Conservation (phyloP, 2,797 vertebrate species). For the Semotilus atromaculatus region DNA sequence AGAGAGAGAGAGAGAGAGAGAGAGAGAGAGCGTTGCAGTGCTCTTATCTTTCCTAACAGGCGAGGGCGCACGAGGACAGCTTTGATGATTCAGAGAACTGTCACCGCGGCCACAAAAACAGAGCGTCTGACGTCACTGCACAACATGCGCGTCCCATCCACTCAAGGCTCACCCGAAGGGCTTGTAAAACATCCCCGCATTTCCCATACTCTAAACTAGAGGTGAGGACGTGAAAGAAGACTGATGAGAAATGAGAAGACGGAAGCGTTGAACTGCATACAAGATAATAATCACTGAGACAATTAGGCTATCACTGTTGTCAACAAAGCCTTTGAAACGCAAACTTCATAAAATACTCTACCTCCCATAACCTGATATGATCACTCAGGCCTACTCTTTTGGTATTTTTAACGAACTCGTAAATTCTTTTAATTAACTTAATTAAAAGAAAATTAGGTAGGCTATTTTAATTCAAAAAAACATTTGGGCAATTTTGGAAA, state of each 20-base stretch:
- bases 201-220: not conserved
- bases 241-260: not conserved
- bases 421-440: not conserved
- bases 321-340: not conserved
- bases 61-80: conserved; percentile 85
- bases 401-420: not conserved
- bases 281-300: not conserved
- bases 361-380: not conserved
- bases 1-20: conserved; percentile 12
- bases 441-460: not conserved
- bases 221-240: not conserved
- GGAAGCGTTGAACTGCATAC: not conserved
- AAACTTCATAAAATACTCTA: not conserved
- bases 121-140: conserved; percentile 53
- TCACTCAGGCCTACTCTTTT: not conserved
- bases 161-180: not conserved
- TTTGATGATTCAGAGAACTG: conserved; percentile 61
- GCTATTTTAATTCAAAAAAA: not conserved
- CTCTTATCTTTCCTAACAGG: conserved; percentile 74
- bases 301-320: not conserved
- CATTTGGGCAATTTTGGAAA: not conserved
- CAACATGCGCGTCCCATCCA: not conserved
- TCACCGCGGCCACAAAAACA: conserved; percentile 38
- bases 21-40: conserved; percentile 8
- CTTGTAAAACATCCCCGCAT: conserved; percentile 14